Percentiles rank a stretch among this genome's conserved stretches.
phyloP scores from a whole-genome alignment of 2,888 invertebrate genomes.

The Stenchaetothrips biformis region DNA sequence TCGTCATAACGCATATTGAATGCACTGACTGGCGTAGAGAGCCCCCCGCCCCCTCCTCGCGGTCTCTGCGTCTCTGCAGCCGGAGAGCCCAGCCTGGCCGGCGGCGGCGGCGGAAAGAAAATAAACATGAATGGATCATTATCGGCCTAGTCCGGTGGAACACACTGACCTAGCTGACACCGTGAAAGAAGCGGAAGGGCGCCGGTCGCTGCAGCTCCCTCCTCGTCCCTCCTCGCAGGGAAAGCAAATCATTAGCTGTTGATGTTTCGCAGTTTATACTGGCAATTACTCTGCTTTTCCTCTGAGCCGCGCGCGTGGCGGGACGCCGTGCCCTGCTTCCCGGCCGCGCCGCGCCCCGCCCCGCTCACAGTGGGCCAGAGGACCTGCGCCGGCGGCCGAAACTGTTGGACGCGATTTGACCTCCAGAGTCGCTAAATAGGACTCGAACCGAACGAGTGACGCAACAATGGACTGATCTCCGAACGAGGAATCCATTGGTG shows the following conservation, averaged over 20 bases:
- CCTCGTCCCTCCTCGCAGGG: no score
- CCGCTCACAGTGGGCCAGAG: background rate
- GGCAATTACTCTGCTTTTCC: background rate
- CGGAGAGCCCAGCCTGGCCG: no score
- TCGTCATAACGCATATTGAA: conserved; percentile 8
- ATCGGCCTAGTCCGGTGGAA: background rate
- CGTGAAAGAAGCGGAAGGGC: background rate
- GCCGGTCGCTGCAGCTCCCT: no score
- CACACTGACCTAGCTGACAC: conserved; percentile 10
- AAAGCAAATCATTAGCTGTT: conserved; percentile 22
- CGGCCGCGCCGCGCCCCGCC: background rate
- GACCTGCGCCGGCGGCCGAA: no score
- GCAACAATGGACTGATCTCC: no score
- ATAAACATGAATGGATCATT: background rate
- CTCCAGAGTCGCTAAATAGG: no score
- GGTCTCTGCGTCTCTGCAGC: no score
- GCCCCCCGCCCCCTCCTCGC: background rate
- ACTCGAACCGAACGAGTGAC: no score
- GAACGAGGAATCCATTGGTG: no score
- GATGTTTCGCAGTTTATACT: conserved; percentile 23
- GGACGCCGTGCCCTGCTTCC: background rate
- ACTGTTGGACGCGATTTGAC: no score
- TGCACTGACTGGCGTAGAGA: background rate
- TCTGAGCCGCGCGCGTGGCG: background rate
- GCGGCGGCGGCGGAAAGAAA: background rate